A percentile compares a stretch with the other conserved stretches of the same genome.
These are phyloP conservation scores for Drosophila erecta DNA, from an alignment of 1,140 invertebrate genomes.

Conservation along the genomic window DNA sequence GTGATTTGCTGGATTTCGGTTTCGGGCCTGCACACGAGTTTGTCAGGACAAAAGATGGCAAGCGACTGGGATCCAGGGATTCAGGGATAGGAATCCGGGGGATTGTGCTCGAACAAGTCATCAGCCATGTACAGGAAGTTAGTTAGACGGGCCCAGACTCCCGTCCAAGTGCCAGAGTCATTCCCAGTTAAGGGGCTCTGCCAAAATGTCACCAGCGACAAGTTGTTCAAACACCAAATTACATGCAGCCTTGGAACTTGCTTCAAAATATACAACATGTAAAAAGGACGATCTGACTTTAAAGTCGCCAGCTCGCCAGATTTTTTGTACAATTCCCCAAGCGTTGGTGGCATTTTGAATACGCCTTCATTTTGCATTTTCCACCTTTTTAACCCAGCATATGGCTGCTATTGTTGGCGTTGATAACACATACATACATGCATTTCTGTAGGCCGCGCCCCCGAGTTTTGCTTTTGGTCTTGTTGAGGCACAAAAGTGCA, in stretches of 20 bases:
- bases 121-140: constrained; percentile 79
- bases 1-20: constrained; percentile 13
- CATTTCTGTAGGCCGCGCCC: constrained; percentile 30
- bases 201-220: constrained; percentile 75
- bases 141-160: constrained; percentile 65
- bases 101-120: constrained; percentile 68
- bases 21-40: constrained; percentile 38
- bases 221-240: constrained; percentile 68
- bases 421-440: constrained; percentile 25
- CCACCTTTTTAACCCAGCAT: constrained; percentile 14
- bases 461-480: constrained; percentile 63
- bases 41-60: constrained; percentile 73
- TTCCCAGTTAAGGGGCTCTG: constrained; percentile 46
- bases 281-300: constrained; percentile 15
- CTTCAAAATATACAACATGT: background rate
- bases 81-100: background rate
- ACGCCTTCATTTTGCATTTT: constrained; percentile 36
- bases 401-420: constrained; percentile 23
- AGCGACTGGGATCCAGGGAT: constrained; percentile 23
- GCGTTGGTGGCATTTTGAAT: constrained; percentile 38
- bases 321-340: constrained; percentile 25
- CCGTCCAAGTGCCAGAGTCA: constrained; percentile 20
- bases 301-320: constrained; percentile 34
- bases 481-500: constrained; percentile 62
- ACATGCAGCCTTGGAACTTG: constrained; percentile 33